A percentile compares a stretch with the other conserved stretches of the same genome.
Conservation (phyloP, 23 tunicate genomes). For the Styela clava region DNA sequence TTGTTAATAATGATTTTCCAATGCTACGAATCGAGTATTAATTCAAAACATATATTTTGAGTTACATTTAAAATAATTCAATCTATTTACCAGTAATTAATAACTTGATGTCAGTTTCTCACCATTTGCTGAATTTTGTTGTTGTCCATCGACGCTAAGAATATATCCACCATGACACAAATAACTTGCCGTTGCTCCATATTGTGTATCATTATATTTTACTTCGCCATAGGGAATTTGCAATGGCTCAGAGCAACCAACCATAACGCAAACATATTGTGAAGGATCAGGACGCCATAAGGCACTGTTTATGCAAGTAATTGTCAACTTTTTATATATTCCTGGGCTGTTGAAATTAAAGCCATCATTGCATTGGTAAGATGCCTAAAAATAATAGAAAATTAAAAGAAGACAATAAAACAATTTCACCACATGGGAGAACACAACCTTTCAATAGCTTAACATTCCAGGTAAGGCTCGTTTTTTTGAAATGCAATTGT, state of each 20-base stretch:
- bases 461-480: no score
- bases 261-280: constrained; percentile 1
- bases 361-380: constrained; percentile 36
- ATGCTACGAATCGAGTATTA: no score
- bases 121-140: background rate
- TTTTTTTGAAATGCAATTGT: no score
- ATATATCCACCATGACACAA: constrained; percentile 24
- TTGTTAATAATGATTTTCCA: no score
- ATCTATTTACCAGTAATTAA: background rate
- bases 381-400: constrained; percentile 27
- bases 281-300: constrained; percentile 44
- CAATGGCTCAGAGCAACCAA: constrained; percentile 28
- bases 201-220: constrained; percentile 2
- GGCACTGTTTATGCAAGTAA: constrained; percentile 29
- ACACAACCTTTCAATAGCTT: no score
- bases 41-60: no score
- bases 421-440: no score
- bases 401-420: background rate
- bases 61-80: background rate
- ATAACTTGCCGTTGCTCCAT: constrained; percentile 17
- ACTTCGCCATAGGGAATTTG: constrained; percentile 17
- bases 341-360: constrained; percentile 22
- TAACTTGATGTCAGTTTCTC: no score
- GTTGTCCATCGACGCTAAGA: background rate
- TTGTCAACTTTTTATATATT: constrained; percentile 2